These are phyloP conservation scores for Anastatus disparis DNA, from an alignment of 1,140 invertebrate genomes.

Conservation along the genomic window DNA sequence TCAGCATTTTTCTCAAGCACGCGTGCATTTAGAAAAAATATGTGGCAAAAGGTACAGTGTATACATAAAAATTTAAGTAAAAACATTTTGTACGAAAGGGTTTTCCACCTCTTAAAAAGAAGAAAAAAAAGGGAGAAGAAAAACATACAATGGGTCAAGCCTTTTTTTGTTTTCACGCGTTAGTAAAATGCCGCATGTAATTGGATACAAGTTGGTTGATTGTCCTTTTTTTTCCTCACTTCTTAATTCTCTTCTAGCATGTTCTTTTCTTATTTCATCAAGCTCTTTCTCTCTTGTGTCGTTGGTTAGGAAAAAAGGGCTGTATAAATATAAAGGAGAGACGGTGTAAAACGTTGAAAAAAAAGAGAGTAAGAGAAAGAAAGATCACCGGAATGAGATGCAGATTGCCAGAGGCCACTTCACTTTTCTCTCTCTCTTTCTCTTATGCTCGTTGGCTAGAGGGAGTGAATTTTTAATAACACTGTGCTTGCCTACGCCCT, in stretches of 20 bases:
- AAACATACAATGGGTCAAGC: conserved; percentile 5
- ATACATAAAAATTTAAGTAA: not conserved
- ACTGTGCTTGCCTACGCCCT: too few species aligned
- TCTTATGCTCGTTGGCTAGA: too few species aligned
- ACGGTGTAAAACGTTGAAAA: conserved; percentile 29
- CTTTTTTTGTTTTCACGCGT: not conserved
- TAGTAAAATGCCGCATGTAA: conserved; percentile 51
- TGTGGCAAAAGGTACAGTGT: not conserved
- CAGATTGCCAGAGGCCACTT: conserved; percentile 68
- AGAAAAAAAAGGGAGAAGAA: conserved; percentile 16
- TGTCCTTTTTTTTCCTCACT: conserved; percentile 16
- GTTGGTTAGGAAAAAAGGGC: not conserved
- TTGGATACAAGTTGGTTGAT: conserved; percentile 52
- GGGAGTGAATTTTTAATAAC: conserved; percentile 69
- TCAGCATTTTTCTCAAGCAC: not conserved
- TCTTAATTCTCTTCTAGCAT: conserved; percentile 28
- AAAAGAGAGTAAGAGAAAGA: conserved; percentile 9
- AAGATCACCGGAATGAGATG: conserved; percentile 61
- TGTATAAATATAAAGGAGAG: not conserved
- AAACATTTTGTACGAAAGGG: too few species aligned
- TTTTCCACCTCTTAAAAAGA: too few species aligned
- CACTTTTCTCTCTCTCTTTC: too few species aligned
- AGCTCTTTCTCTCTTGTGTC: too few species aligned
- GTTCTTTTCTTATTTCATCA: conserved; percentile 6
- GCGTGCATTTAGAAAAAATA: not conserved